phyloP scores from a whole-genome alignment of 2,888 invertebrate species.

The Pollenia amentaria region DNA sequence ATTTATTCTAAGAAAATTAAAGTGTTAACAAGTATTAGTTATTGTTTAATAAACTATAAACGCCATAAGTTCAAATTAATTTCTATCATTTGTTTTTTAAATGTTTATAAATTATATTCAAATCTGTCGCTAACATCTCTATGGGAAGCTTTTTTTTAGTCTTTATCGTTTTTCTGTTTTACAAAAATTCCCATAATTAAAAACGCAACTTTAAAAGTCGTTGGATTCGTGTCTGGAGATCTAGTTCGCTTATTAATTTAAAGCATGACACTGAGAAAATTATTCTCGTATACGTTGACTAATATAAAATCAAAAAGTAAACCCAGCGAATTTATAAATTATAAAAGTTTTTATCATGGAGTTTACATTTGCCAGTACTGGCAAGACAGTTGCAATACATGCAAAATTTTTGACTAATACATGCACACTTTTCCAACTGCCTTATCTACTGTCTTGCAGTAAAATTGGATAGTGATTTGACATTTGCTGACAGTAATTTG shows the following conservation, averaged over 20 bases:
- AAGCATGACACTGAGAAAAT: neutral
- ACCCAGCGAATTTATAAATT: too few species aligned
- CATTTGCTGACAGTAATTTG: too few species aligned
- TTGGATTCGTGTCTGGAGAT: constrained; percentile 40
- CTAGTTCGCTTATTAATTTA: constrained; percentile 11
- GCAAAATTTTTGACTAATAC: too few species aligned
- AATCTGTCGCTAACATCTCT: constrained; percentile 41
- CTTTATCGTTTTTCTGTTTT: constrained; percentile 5
- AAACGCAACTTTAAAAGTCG: constrained; percentile 14
- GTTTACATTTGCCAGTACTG: too few species aligned
- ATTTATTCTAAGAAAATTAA: neutral
- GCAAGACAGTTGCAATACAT: too few species aligned
- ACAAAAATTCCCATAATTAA: constrained; percentile 44
- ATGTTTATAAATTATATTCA: constrained; percentile 32
- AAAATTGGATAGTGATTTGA: too few species aligned
- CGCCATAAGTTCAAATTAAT: neutral
- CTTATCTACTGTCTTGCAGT: too few species aligned
- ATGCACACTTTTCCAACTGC: too few species aligned
- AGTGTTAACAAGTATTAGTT: constrained; percentile 1
- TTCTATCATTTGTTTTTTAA: neutral
- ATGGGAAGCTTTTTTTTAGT: constrained; percentile 29
- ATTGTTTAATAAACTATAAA: neutral
- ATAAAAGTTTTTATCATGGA: too few species aligned
- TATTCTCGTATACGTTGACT: neutral
- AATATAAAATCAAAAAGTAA: too few species aligned